phyloP scores from a whole-genome alignment of 2,888 invertebrate genomes.

The Eristalis intricaria region DNA sequence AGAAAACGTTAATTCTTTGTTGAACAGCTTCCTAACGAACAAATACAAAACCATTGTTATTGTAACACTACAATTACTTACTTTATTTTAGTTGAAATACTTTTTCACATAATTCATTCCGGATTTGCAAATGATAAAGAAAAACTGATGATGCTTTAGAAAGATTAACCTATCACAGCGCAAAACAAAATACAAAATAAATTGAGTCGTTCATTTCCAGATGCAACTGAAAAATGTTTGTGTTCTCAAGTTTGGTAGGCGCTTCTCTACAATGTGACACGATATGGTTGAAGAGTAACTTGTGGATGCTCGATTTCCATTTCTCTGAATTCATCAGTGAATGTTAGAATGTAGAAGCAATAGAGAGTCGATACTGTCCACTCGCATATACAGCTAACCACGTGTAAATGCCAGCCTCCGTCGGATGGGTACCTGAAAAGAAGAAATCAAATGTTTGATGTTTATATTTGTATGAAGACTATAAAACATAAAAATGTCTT shows the following conservation, averaged over 20 bases:
- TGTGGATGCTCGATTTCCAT: conserved; percentile 83
- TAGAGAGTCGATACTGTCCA: conserved; percentile 86
- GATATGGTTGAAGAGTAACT: conserved; percentile 77
- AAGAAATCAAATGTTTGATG: too few relatives aligned
- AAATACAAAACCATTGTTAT: conserved; percentile 24
- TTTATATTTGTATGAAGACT: too few relatives aligned
- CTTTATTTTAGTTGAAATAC: conserved; percentile 41
- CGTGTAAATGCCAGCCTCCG: conserved; percentile 86
- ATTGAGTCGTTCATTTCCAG: background rate
- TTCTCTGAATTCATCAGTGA: conserved; percentile 85
- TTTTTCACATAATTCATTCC: conserved; percentile 34
- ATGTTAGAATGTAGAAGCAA: conserved; percentile 85
- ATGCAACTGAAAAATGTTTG: background rate
- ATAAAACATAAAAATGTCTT: too few relatives aligned
- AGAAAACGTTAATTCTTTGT: conserved; percentile 77
- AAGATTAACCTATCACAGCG: conserved; percentile 62
- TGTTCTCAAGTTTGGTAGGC: background rate
- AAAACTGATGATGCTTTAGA: conserved; percentile 9
- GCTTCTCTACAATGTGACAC: conserved; percentile 75
- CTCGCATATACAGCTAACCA: conserved; percentile 85
- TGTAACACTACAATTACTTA: conserved; percentile 8
- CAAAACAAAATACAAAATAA: conserved; percentile 42
- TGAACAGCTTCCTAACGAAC: conserved; percentile 2
- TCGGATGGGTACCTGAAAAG: conserved; percentile 82
- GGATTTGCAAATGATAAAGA: background rate